Evolutionary conservation across 2,113 vertebrate genomes (phyloP), one percentile per base, ranked within the genome.

Genomic region (Rhizomys pruinosus): DNA sequence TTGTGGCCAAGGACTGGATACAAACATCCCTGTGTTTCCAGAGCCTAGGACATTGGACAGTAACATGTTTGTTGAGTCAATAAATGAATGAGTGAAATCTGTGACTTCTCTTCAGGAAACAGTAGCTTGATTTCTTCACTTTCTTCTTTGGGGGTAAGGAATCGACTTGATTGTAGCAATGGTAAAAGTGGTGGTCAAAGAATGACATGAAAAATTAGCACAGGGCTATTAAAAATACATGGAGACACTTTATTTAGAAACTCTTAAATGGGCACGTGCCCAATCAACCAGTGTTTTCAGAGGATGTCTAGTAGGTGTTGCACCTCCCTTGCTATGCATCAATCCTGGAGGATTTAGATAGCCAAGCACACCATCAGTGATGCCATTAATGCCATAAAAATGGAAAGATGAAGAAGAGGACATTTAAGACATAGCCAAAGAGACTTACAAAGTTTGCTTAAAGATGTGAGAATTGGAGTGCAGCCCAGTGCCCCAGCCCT

Each of bases 61-160:
- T n/a, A 52, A 80, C 89, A 74, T 68, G 11, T 69, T 61, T 37
- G 52, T 47, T 66, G 59, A 73, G 25, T 85, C 37, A 27, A 11
- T 20, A 74, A n/a, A 11, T 74, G 17, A 69, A 47, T 63, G 74
- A 63, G 15, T 15, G 84, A 19, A 7, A 17, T 39, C 76, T 94
- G 25, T 84, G 55, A 81, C 81, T 69, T 92, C 29, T 80, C 27
- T 87, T 89, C 77, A 32, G 72, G 73, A 77, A 86, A 91, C 1
- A 29, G 29, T 23, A 52, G 61, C 57, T 90, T 42, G 39, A 52
- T 77, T 39, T 86, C 44, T 64, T 82, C 1, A 34, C 37, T 82
- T 71, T 91, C 66, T 91, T 82, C 17, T 79, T 84, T 91, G 72
- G 61, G 79, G 57, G n/a, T n/a, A 78, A 84, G 39, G 55, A 87